Evolutionary conservation across 2,797 vertebrate genomes (phyloP), one percentile per base, ranked within the genome.

Genomic region (Pangasius macronema): DNA sequence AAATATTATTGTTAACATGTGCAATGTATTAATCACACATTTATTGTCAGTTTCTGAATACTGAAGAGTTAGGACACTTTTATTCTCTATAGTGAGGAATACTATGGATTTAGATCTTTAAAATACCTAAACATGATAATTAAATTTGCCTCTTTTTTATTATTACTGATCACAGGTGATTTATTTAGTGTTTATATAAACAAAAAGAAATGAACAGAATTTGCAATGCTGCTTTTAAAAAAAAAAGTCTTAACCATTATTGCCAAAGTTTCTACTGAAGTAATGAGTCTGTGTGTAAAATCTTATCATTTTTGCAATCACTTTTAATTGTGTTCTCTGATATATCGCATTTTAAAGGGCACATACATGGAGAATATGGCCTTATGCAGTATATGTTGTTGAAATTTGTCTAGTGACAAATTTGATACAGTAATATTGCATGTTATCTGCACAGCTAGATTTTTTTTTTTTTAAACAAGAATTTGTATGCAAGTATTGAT

Each of bases 1-100:
- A 87, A 89, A 81, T 87, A 85, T 46, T 80, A 85, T 81, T 77
- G 39, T 73, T 73, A 57, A 76, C 36, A 87, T 85, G 88, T 89
- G 88, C 90, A 89, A 89, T 89, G 85, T 55, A 55, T 46, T 68
- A 46, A 63, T 83, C 76, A 72, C 72, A 85, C 77, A 46, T 85
- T 85, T 55, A 51, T 83, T 89, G 53, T 87, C 42, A 51, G 16
- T 85, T 89, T 72, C 57, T 75, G 30, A 65, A 59, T 73, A 30
- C 46, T 49, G 14, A 63, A 61, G 11, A n/a, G 53, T 57, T 57
- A 9, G n/a, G 59, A 63, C 59, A 63, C 59, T 75, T 90, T 83
- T 55, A 83, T 86, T 27, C 61, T 84, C 13, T 42, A 82, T 42
- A 82, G 24, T 22, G 65, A 65, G 55, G 55, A 79, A 89, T 84